Percentiles rank a stretch among this genome's conserved stretches.
These are phyloP conservation scores for Cheilosia variabilis DNA, from an alignment of 2,888 invertebrate genomes.

Conservation along the genomic window DNA sequence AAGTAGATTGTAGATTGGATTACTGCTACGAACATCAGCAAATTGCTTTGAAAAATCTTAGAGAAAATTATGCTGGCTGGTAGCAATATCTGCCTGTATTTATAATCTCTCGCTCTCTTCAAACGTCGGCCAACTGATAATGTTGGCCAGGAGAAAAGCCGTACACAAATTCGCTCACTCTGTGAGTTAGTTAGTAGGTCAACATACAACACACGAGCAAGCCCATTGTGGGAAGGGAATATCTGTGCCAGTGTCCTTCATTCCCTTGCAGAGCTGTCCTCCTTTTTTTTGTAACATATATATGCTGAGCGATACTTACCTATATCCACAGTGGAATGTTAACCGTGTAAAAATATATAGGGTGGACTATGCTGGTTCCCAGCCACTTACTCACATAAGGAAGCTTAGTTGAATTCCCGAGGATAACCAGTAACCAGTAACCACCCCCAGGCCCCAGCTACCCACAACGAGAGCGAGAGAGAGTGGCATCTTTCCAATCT, in stretches of 20 bases:
- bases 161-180: constrained; percentile 18
- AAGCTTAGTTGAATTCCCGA: constrained; percentile 48
- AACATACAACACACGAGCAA: constrained; percentile 65
- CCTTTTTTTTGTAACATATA: constrained; percentile 26
- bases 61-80: not conserved
- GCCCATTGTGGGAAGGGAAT: constrained; percentile 55
- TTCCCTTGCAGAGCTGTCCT: constrained; percentile 62
- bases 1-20: constrained; percentile 18
- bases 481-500: constrained; percentile 67
- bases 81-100: not conserved
- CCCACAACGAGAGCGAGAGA: constrained; percentile 27
- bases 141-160: constrained; percentile 21
- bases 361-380: constrained; percentile 36
- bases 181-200: constrained; percentile 72
- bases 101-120: not conserved
- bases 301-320: constrained; percentile 35
- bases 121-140: constrained; percentile 39
- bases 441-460: constrained; percentile 5
- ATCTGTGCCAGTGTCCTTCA: constrained; percentile 74
- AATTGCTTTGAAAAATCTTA: not conserved
- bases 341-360: constrained; percentile 40
- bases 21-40: not conserved
- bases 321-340: constrained; percentile 53
- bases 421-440: not conserved
- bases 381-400: constrained; percentile 51